These are phyloP conservation scores for Melipona beecheii DNA, from an alignment of 2,888 invertebrate species.

Conservation along the genomic window DNA sequence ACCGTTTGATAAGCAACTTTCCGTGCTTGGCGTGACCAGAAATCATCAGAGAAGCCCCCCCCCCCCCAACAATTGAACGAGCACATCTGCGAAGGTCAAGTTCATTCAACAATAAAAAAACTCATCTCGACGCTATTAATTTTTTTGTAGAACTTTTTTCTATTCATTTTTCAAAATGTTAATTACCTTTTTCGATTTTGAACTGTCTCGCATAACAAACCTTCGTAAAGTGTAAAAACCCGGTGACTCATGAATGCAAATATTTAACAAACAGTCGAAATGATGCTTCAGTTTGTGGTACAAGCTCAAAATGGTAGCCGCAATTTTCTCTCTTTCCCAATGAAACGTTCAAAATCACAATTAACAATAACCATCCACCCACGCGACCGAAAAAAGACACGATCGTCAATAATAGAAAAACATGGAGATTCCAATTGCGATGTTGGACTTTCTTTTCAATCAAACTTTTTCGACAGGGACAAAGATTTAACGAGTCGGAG, in stretches of 20 bases:
- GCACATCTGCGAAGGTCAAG: conserved; percentile 45
- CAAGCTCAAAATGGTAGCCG: not conserved
- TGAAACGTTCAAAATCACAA: conserved; percentile 25
- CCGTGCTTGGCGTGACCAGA: conserved; percentile 74
- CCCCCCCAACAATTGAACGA: conserved; percentile 29
- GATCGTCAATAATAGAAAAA: not conserved
- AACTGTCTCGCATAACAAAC: not conserved
- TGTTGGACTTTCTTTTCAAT: conserved; percentile 17
- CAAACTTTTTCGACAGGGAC: not conserved
- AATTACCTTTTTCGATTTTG: too few relatives aligned
- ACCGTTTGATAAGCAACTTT: conserved; percentile 26
- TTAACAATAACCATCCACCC: conserved; percentile 28
- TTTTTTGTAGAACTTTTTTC: not conserved
- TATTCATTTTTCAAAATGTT: not conserved
- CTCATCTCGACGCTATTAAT: not conserved
- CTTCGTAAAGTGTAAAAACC: not conserved
- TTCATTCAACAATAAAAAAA: not conserved
- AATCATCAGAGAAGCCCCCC: conserved; percentile 54
- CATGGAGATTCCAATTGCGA: not conserved
- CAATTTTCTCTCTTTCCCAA: not conserved
- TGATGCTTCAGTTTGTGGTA: not conserved
- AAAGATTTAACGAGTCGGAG: not conserved
- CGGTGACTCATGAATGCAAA: not conserved
- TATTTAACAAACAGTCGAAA: not conserved
- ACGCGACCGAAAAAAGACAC: conserved; percentile 2